phyloP scores from a whole-genome alignment of 1,140 invertebrate genomes.

The Carposina sasakii region DNA sequence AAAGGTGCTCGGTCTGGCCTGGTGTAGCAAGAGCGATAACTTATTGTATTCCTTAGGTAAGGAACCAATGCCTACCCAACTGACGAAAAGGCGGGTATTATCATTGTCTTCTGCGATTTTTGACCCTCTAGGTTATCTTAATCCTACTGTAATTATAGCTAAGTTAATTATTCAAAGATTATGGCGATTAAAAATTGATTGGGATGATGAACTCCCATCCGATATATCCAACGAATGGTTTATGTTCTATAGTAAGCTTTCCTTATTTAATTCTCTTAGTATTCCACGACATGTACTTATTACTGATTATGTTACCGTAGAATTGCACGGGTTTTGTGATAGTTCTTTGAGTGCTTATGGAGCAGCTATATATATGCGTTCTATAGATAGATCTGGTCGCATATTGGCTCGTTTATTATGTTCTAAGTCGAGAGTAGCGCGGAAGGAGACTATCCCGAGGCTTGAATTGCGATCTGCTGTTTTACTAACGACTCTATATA shows the following conservation, averaged over 20 bases:
- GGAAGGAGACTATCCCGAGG: background rate
- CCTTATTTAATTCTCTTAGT: background rate
- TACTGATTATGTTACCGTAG: background rate
- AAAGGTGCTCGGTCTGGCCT: too few species aligned
- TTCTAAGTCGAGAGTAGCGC: background rate
- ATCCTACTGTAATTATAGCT: background rate
- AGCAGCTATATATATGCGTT: background rate
- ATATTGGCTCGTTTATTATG: background rate
- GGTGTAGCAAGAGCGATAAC: too few species aligned
- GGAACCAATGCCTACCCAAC: too few species aligned
- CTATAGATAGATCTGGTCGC: background rate
- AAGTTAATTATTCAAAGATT: background rate
- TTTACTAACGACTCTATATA: background rate
- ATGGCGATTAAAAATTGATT: background rate
- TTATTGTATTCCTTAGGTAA: too few species aligned
- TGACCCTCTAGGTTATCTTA: background rate
- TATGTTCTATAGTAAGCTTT: background rate
- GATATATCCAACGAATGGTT: background rate
- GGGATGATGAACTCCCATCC: background rate
- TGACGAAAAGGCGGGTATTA: too few species aligned
- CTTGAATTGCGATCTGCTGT: background rate
- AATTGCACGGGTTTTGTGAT: background rate
- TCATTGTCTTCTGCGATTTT: background rate
- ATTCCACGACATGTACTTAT: background rate
- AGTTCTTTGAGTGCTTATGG: background rate